phyloP scores from a whole-genome alignment of 2,797 vertebrate genomes.

The Hippocampus kuda region DNA sequence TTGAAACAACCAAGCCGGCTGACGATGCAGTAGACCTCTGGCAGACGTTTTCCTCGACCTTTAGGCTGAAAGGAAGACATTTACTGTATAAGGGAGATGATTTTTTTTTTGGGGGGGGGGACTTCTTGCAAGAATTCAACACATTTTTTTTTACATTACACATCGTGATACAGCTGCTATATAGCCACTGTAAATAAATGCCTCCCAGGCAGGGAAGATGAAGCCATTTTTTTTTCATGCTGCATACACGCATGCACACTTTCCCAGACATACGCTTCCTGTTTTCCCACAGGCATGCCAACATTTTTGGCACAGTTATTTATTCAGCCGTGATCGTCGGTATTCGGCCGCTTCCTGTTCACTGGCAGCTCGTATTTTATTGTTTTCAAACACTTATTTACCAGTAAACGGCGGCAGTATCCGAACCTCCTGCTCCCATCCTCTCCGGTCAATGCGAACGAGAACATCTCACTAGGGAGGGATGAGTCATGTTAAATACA shows the following conservation, averaged over 20 bases:
- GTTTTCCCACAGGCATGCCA: conserved; percentile 56
- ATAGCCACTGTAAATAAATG: too few species aligned
- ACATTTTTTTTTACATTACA: too few species aligned
- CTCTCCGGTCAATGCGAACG: conserved; percentile 84
- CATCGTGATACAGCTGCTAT: too few species aligned
- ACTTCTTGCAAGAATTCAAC: too few species aligned
- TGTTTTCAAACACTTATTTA: conserved; percentile 48
- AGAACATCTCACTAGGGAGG: conserved; percentile 77
- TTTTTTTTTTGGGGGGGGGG: too few species aligned
- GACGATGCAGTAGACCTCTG: conserved; percentile 80
- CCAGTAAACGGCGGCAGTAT: conserved; percentile 87
- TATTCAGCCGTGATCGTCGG: conserved; percentile 58
- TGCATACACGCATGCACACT: conserved; percentile 10
- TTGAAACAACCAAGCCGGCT: conserved; percentile 89
- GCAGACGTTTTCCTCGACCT: conserved; percentile 60
- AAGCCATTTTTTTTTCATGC: too few species aligned
- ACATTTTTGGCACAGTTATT: conserved; percentile 59
- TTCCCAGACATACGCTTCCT: conserved; percentile 58
- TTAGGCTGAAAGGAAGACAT: conserved; percentile 50
- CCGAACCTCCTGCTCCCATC: conserved; percentile 84
- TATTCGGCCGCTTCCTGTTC: conserved; percentile 60
- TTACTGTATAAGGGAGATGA: too few species aligned
- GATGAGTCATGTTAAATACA: neutral
- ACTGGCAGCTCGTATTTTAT: conserved; percentile 37
- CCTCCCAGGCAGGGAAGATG: too few species aligned